Evolutionary conservation across 2,113 vertebrate genomes (phyloP).

Genomic region (Apaloderma vittatum): DNA sequence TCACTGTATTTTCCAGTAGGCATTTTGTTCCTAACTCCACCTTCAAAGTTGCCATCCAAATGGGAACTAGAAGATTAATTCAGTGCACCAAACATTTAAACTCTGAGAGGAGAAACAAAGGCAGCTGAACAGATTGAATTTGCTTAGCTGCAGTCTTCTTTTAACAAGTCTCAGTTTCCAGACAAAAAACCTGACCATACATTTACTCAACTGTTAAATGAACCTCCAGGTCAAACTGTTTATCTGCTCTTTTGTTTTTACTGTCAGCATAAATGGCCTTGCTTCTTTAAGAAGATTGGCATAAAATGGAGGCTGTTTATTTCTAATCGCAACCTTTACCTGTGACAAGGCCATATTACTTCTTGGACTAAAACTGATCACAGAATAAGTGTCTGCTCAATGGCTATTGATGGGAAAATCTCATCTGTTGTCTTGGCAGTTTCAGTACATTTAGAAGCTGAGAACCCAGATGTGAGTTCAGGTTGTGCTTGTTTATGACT

Average conservation of each 20-base stretch:
- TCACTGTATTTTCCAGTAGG: background rate
- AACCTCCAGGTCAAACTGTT: background rate
- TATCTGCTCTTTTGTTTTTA: background rate
- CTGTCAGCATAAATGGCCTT: background rate
- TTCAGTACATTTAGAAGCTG: conserved; percentile 48
- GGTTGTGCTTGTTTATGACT: conserved; percentile 40
- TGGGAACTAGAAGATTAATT: background rate
- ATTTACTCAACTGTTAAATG: background rate
- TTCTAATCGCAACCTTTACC: background rate
- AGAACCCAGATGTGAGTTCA: background rate
- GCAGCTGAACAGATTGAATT: background rate
- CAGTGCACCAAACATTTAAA: background rate
- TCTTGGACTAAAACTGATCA: conserved; percentile 36
- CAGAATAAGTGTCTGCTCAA: conserved; percentile 30
- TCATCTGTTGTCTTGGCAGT: conserved; percentile 58
- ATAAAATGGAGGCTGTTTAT: background rate
- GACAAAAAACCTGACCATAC: background rate
- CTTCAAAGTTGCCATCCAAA: background rate
- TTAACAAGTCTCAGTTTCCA: background rate
- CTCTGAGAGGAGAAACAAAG: background rate
- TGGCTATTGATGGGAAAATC: conserved; percentile 42
- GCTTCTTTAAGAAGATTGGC: background rate
- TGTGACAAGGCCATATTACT: conserved; percentile 21
- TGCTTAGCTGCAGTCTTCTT: background rate
- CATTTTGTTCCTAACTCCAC: background rate